Evolutionary conservation across 2,888 invertebrate genomes (phyloP).

Genomic region (Ichneumoninae sp.): DNA sequence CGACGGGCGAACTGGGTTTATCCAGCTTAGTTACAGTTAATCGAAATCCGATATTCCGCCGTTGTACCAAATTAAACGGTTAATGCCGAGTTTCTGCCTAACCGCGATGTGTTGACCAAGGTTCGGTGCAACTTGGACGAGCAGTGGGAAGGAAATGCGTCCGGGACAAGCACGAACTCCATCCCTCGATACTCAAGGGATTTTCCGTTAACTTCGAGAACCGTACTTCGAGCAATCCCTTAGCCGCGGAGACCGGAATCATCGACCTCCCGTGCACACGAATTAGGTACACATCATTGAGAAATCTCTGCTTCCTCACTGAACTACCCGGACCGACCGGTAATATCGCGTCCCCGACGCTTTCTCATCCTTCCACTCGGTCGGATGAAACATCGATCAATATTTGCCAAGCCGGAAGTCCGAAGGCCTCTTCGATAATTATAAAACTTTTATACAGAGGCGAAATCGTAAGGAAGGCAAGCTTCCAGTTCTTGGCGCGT

Average conservation of each 20-base stretch:
- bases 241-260: not conserved
- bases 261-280: slow-evolving; percentile 1
- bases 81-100: slow-evolving; percentile 70
- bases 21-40: slow-evolving; percentile 18
- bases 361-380: slow-evolving; percentile 21
- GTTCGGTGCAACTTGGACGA: slow-evolving; percentile 46
- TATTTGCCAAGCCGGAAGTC: slow-evolving; percentile 19
- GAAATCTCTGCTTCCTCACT: slow-evolving; percentile 15
- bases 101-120: slow-evolving; percentile 64
- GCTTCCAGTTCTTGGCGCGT: not conserved
- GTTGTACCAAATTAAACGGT: slow-evolving; percentile 62
- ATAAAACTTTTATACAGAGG: slow-evolving; percentile 25
- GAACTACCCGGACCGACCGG: not conserved
- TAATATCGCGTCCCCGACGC: slow-evolving; percentile 5
- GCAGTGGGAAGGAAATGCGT: slow-evolving; percentile 55
- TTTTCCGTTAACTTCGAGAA: slow-evolving; percentile 33
- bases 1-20: slow-evolving; percentile 4
- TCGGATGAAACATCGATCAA: slow-evolving; percentile 25
- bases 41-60: slow-evolving; percentile 26
- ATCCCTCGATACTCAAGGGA: slow-evolving; percentile 15
- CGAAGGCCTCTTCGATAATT: slow-evolving; percentile 22
- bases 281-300: slow-evolving; percentile 30
- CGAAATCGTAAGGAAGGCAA: not conserved
- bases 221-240: slow-evolving; percentile 10
- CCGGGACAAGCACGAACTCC: slow-evolving; percentile 34